These are phyloP conservation scores for Serranus cabrilla DNA, from an alignment of 2,797 vertebrate genomes.

Conservation along the genomic window DNA sequence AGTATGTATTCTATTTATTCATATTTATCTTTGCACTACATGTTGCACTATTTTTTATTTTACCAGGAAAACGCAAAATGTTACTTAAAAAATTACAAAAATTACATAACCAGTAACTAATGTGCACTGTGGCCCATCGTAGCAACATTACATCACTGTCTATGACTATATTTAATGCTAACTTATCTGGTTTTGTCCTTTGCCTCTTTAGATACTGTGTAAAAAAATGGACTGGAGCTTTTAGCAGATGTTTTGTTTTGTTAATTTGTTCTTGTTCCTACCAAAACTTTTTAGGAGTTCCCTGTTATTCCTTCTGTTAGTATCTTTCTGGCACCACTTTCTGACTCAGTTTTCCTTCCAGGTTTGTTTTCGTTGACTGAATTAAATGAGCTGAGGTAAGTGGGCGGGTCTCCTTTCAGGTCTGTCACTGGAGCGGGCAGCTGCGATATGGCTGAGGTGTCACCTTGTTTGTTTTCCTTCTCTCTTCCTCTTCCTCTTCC, in stretches of 20 bases:
- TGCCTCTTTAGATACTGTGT: background rate
- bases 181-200: background rate
- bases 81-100: no score
- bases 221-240: background rate
- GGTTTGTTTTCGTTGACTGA: background rate
- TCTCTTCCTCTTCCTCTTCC: conserved; percentile 77
- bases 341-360: background rate
- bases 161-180: background rate
- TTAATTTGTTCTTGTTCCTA: background rate
- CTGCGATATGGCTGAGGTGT: conserved; percentile 76
- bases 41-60: no score
- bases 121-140: no score
- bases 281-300: background rate
- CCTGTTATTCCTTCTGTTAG: no score
- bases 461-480: conserved; percentile 86
- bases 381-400: conserved; percentile 6
- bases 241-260: background rate
- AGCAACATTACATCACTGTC: no score
- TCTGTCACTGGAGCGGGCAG: conserved; percentile 62
- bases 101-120: no score
- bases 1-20: no score
- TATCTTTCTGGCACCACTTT: background rate
- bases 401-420: conserved; percentile 34
- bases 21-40: no score
- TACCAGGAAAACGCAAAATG: no score